These are phyloP conservation scores for Epicauta chinensis DNA, from an alignment of 1,140 invertebrate genomes.

Conservation along the genomic window DNA sequence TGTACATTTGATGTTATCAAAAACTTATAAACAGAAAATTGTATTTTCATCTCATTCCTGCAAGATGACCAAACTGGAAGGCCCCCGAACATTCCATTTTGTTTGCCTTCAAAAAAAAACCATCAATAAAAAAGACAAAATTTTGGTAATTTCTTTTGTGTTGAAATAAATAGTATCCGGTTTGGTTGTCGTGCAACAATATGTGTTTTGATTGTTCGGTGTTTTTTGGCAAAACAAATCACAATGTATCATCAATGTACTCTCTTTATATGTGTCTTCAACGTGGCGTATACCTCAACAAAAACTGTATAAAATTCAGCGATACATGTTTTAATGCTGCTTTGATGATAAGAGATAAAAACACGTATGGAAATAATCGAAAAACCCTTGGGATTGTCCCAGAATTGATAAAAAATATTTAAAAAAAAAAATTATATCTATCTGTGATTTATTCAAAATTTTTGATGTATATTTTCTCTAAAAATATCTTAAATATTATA, in stretches of 20 bases:
- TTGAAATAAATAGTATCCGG: background rate
- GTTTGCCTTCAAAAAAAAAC: no score
- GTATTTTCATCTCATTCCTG: conserved; percentile 20
- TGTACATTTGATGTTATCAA: conserved; percentile 36
- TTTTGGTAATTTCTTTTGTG: no score
- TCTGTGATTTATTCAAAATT: conserved; percentile 51
- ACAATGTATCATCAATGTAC: conserved; percentile 39
- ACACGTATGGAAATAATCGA: conserved; percentile 28
- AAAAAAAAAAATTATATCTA: conserved; percentile 45
- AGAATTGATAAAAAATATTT: conserved; percentile 32
- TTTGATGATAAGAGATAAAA: conserved; percentile 38
- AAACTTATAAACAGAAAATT: conserved; percentile 29
- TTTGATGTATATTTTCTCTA: conserved; percentile 51
- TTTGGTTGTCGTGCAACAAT: conserved; percentile 1
- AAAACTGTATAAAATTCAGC: conserved; percentile 20
- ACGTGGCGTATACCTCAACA: conserved; percentile 44
- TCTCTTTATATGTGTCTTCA: conserved; percentile 45
- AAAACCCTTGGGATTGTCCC: conserved; percentile 36
- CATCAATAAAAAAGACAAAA: no score
- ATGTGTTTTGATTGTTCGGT: conserved; percentile 37
- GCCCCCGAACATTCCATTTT: no score
- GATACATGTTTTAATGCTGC: conserved; percentile 35
- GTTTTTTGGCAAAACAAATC: conserved; percentile 41
- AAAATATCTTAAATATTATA: conserved; percentile 47
- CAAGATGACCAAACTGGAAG: background rate